A percentile compares a stretch with the other conserved stretches of the same genome.
These are phyloP conservation scores for Notarius quadriscutis DNA, from an alignment of 2,113 vertebrate species.

Conservation along the genomic window DNA sequence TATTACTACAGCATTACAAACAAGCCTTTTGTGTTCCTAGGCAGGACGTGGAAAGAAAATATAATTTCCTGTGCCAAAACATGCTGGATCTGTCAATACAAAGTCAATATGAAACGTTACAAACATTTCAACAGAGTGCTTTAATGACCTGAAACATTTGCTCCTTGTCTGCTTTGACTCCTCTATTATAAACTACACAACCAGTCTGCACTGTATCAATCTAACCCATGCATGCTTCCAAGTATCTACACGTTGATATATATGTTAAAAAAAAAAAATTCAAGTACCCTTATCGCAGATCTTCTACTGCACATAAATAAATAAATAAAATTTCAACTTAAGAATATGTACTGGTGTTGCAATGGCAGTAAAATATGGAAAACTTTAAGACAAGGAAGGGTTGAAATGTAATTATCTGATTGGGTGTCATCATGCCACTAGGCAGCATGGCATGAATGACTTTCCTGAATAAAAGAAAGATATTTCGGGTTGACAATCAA, in stretches of 20 bases:
- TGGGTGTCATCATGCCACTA: constrained; percentile 74
- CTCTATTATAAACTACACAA: neutral
- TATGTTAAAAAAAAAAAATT: no score
- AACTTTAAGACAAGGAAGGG: constrained; percentile 32
- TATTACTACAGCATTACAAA: neutral
- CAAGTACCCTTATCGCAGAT: neutral
- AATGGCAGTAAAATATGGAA: constrained; percentile 32
- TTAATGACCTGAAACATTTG: neutral
- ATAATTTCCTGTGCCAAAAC: neutral
- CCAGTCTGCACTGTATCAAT: neutral
- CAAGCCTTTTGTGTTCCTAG: neutral
- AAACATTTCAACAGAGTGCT: neutral
- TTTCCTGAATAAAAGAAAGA: constrained; percentile 74
- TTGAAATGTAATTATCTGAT: constrained; percentile 74
- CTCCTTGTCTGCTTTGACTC: neutral
- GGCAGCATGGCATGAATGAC: constrained; percentile 71
- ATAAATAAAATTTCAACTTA: neutral
- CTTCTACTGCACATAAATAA: neutral
- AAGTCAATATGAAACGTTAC: neutral
- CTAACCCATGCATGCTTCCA: neutral
- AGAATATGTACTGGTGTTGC: neutral
- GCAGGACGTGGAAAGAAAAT: neutral
- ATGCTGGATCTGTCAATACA: constrained; percentile 3
- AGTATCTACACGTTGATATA: neutral
- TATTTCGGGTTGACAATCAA: constrained; percentile 45